Evolutionary conservation across 2,888 invertebrate species (phyloP).

Genomic region (Clistopyga incitator): DNA sequence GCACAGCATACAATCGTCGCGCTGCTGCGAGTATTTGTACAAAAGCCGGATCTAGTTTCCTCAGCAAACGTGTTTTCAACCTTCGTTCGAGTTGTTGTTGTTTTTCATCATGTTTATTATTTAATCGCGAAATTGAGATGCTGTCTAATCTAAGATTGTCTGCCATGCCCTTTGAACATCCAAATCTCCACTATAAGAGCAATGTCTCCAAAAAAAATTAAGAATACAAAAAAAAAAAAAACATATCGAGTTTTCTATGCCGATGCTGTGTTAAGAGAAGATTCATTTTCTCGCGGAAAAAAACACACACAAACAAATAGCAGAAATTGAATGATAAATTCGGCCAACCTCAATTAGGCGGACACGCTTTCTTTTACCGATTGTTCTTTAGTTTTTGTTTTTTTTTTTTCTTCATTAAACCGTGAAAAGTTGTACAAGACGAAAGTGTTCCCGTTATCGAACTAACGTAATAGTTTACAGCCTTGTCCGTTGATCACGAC

Average conservation of each 20-base stretch:
- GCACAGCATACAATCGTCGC: slow-evolving; percentile 70
- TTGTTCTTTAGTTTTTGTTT: neutral
- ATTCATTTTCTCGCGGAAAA: slow-evolving; percentile 32
- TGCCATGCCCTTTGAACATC: slow-evolving; percentile 50
- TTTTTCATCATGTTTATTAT: slow-evolving; percentile 4
- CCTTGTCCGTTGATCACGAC: slow-evolving; percentile 43
- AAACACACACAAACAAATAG: slow-evolving; percentile 20
- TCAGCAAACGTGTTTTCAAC: slow-evolving; percentile 22
- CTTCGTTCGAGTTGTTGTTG: slow-evolving; percentile 18
- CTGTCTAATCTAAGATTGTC: slow-evolving; percentile 63
- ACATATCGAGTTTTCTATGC: slow-evolving; percentile 45
- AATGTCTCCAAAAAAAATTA: slow-evolving; percentile 45
- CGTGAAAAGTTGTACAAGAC: slow-evolving; percentile 59
- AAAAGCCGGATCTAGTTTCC: slow-evolving; percentile 10
- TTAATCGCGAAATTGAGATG: slow-evolving; percentile 39
- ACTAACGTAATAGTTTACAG: slow-evolving; percentile 67
- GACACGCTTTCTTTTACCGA: neutral
- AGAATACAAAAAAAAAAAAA: slow-evolving; percentile 44
- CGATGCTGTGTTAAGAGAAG: slow-evolving; percentile 41
- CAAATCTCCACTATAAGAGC: slow-evolving; percentile 50
- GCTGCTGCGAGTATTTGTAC: slow-evolving; percentile 60
- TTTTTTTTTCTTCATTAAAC: neutral
- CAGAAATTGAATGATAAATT: slow-evolving; percentile 32
- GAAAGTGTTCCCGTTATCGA: slow-evolving; percentile 68
- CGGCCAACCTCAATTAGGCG: neutral